Evolutionary conservation across 2,888 invertebrate species (phyloP).

Genomic region (Tricholauxania praeusta): DNA sequence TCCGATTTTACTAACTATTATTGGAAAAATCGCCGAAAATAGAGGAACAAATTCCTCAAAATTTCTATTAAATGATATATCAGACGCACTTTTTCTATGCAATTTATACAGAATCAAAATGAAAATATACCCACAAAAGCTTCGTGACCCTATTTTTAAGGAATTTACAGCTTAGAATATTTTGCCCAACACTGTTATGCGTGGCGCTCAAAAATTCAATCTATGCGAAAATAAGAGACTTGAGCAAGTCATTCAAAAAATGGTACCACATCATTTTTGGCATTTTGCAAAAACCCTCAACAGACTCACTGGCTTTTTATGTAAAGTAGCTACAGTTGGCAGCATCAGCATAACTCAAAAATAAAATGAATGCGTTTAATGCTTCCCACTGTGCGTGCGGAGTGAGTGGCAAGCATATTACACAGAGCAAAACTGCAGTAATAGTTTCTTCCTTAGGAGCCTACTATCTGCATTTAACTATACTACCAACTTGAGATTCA

Average conservation of each 20-base stretch:
- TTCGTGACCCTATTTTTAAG: no score
- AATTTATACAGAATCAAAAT: no score
- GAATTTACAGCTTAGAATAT: background rate
- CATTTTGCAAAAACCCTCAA: constrained; percentile 22
- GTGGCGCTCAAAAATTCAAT: constrained; percentile 18
- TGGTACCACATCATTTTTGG: constrained; percentile 26
- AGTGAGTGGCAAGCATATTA: background rate
- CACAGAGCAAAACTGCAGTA: background rate
- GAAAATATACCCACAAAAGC: no score
- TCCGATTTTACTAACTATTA: no score
- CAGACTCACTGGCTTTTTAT: constrained; percentile 29
- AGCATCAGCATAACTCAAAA: constrained; percentile 34
- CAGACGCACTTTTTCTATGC: no score
- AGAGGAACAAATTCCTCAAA: no score
- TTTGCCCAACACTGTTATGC: background rate
- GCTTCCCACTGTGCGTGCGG: background rate
- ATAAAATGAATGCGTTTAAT: constrained; percentile 27
- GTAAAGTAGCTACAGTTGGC: constrained; percentile 7
- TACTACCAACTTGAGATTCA: no score
- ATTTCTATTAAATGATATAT: no score
- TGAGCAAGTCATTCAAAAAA: constrained; percentile 12
- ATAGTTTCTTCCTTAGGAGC: background rate
- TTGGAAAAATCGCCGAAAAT: no score
- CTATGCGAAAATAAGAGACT: constrained; percentile 34
- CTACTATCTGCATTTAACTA: no score